Conservation (phyloP, 2,888 invertebrate species). For the Fragum whitleyi region DNA sequence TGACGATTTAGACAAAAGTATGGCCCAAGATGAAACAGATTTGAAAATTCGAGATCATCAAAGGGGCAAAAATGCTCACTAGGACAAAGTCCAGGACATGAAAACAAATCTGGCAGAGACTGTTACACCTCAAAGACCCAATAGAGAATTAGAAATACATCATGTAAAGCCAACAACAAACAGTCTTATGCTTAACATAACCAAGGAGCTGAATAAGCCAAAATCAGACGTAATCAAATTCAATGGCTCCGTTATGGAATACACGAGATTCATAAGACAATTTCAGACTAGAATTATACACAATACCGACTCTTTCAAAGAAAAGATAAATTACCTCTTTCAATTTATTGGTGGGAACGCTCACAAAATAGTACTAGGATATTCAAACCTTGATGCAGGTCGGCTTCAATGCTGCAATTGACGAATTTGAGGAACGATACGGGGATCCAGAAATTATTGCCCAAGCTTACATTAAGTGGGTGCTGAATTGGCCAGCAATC, state of each 20-base stretch:
- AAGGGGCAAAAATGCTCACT: background rate
- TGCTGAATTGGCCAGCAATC: constrained; percentile 34
- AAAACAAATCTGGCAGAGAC: background rate
- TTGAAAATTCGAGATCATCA: background rate
- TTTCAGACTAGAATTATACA: background rate
- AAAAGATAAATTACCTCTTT: background rate
- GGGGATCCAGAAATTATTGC: constrained; percentile 49
- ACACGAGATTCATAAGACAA: background rate
- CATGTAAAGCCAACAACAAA: too few relatives aligned
- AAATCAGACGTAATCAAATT: background rate
- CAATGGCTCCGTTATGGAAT: background rate
- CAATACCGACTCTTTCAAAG: constrained; percentile 1
- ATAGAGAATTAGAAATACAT: too few relatives aligned
- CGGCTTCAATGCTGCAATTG: constrained; percentile 27
- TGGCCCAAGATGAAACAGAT: background rate
- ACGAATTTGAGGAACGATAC: constrained; percentile 42
- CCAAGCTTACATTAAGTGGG: constrained; percentile 29
- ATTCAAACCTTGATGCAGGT: constrained; percentile 5
- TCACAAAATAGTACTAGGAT: constrained; percentile 2
- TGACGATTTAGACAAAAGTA: background rate
- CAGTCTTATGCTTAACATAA: background rate
- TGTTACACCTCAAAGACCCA: background rate
- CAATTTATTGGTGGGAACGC: constrained; percentile 4
- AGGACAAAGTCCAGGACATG: background rate
- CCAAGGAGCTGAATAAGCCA: background rate